Evolutionary conservation across 2,888 invertebrate genomes (phyloP).

Genomic region (Mythimna vitellina): DNA sequence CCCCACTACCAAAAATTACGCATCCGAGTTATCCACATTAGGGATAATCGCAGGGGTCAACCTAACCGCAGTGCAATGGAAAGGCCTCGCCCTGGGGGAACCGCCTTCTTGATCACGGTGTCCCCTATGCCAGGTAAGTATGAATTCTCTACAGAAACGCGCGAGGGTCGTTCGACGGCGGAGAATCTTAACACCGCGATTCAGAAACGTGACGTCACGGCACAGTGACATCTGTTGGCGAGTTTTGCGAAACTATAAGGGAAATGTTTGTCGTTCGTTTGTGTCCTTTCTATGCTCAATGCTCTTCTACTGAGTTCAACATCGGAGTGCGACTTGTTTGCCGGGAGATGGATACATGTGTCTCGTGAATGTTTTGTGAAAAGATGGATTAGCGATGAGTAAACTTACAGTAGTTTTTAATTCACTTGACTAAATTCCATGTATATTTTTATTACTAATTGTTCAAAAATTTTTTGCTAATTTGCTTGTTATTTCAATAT

Average conservation of each 20-base stretch:
- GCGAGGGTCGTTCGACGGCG: conserved; percentile 1
- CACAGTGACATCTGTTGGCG: conserved; percentile 6
- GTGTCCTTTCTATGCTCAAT: neutral
- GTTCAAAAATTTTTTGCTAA: too few relatives aligned
- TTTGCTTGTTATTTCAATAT: too few relatives aligned
- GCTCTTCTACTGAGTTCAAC: neutral
- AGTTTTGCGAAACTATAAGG: neutral
- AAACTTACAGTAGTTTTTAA: neutral
- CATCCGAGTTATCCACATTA: conserved; percentile 8
- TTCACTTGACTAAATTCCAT: neutral
- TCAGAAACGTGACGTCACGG: neutral
- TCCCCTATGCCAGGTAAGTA: conserved; percentile 18
- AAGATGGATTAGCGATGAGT: neutral
- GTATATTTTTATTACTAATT: too few relatives aligned
- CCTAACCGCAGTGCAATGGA: conserved; percentile 14
- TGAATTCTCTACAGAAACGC: neutral
- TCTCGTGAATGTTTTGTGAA: too few relatives aligned
- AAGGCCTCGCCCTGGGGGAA: conserved; percentile 14
- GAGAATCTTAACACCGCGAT: conserved; percentile 13
- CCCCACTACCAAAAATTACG: conserved; percentile 11
- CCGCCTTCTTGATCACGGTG: conserved; percentile 9
- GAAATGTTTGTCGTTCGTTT: neutral
- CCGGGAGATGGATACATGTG: neutral
- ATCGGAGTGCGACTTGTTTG: neutral
- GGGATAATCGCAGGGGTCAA: conserved; percentile 19